Percentiles rank a stretch among this genome's conserved stretches.
These are phyloP conservation scores for Xiphorhynchus elegans DNA, from an alignment of 2,113 vertebrate genomes.

Conservation along the genomic window DNA sequence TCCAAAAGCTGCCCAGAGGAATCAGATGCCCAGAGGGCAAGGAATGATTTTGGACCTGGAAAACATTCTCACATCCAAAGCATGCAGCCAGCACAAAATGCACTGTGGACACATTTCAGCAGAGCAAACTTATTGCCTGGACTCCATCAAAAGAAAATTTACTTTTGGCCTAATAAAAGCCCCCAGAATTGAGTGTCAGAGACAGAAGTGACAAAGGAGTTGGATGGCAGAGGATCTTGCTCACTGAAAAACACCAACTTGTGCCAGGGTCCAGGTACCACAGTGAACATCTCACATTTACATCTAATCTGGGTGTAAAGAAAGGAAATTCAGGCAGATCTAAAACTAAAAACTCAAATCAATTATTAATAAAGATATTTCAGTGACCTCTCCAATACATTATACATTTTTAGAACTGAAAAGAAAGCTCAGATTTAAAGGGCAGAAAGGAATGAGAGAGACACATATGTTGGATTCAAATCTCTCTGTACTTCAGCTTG, in stretches of 20 bases:
- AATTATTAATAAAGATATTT: not conserved
- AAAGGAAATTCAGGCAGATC: not conserved
- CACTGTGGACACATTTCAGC: not conserved
- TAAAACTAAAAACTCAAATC: not conserved
- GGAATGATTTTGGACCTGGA: not conserved
- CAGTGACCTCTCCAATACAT: not conserved
- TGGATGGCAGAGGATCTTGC: not conserved
- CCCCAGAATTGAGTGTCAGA: not conserved
- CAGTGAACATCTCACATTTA: not conserved
- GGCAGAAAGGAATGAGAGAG: constrained; percentile 23
- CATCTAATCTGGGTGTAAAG: not conserved
- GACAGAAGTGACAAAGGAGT: not conserved
- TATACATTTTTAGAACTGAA: not conserved
- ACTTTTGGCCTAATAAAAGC: not conserved
- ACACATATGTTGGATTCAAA: not conserved
- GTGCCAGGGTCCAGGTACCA: not conserved
- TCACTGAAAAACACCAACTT: not conserved
- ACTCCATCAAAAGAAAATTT: not conserved
- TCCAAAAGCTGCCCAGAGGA: not conserved
- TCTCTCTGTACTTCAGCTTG: not conserved
- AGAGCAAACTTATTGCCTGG: not conserved
- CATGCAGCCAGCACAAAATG: not conserved
- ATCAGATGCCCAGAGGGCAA: not conserved
- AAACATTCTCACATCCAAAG: not conserved
- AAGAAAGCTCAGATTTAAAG: constrained; percentile 17